Base-by-base conservation (phyloP, 2,888 invertebrate genomes). In the Leuctra nigra region DNA sequence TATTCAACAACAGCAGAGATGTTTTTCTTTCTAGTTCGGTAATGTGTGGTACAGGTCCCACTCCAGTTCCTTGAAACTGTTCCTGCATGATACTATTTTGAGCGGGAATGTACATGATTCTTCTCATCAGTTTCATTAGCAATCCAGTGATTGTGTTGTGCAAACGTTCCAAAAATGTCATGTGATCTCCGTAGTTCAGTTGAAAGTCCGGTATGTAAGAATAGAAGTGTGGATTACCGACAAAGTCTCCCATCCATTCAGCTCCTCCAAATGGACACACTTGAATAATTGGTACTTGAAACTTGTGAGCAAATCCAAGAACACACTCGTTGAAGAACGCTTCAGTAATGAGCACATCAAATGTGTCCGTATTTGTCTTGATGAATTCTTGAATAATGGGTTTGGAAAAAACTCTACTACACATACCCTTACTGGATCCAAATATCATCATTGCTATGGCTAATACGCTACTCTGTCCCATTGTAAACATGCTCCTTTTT, bases 171-270 rank as follows among this genome's bases (percentile, higher is more conserved):
- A 63, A 33, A 22, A 77, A 75, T 33, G 62, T 63, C 76, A 79
- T 75, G 2, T 72, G 66, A 33, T 72, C 71, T 0, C 69, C 66
- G 14, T 76, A 74, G 25, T 73, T 77, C 33, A 76, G 59, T 54
- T 82, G 72, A 4, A 72, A 69, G 53, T 77, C 74, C 0, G 79
- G 76, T 22, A 76, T 72, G 64, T 73, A 74, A 0, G 79, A 74
- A 64, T 72, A 72, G 0, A 76, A 75, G 0, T 69, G 67, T 1
- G 77, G 72, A 47, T 73, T 67, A 1, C 75, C 77, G 67, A 75
- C 71, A 60, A 73, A 70, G 47, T 72, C 70, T 55, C 74, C 75
- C 63, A 75, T 72, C 66, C 73, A 73, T 39, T 70, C 68, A 53
- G 70, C 70, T 41, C 72, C 70, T 14, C 74, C 75, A 29, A 76